phyloP scores from a whole-genome alignment of 2,113 vertebrate genomes.

The Brevimyrus niger region DNA sequence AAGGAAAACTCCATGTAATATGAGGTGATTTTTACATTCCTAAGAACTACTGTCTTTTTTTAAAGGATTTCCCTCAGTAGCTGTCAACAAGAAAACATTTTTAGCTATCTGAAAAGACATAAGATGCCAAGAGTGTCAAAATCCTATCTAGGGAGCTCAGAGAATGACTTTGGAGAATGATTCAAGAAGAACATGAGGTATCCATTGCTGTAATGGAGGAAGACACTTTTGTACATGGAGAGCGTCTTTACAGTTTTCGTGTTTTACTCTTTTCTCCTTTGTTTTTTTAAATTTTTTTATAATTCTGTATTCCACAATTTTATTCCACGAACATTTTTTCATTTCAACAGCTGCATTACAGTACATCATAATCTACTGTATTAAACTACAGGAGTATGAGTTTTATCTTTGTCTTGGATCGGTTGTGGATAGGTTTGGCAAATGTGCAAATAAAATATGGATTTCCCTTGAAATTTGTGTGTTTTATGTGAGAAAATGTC shows the following conservation, averaged over 20 bases:
- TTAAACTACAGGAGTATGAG: neutral
- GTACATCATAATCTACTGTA: neutral
- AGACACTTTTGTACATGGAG: neutral
- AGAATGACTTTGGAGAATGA: neutral
- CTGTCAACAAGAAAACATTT: neutral
- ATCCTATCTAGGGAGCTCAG: neutral
- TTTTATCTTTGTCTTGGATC: neutral
- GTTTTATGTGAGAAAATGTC: neutral
- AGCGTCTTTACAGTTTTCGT: neutral
- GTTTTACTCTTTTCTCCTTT: conserved; percentile 14
- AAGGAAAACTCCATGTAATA: neutral
- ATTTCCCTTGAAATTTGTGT: neutral
- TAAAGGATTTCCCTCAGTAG: neutral
- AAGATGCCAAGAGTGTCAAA: neutral
- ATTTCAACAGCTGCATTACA: neutral
- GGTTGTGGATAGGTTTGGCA: neutral
- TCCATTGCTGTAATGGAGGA: neutral
- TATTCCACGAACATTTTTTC: neutral
- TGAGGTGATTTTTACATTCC: neutral
- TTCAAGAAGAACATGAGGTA: neutral
- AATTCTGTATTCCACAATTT: neutral
- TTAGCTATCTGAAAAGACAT: neutral
- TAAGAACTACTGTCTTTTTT: neutral
- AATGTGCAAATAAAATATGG: neutral
- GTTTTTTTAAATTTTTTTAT: neutral